Base-by-base conservation (phyloP, 2,888 invertebrate genomes). In the Caenorhabditis sulstoni region DNA sequence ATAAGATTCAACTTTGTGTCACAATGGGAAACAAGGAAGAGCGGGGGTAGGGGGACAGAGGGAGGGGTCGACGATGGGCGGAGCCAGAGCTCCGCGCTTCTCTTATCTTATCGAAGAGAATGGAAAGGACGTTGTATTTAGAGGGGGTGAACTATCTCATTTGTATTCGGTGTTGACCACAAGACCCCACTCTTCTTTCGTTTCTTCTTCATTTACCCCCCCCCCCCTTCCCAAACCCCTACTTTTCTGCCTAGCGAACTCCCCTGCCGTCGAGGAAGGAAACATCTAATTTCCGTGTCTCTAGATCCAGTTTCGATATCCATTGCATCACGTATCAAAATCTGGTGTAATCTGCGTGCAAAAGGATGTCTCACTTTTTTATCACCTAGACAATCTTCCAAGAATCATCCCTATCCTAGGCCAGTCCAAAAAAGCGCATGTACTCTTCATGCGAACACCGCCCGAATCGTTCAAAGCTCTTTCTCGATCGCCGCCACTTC, bases 111-210 rank as follows among this genome's bases (percentile, higher is more conserved):
- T 64, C 61, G 29, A 35, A 41, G 41, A 71, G 49, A 41, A 29
- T 29, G 29, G 29, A 29, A 29, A 29, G 29, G 29, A 29, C 29
- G 57, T 64, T 64, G 71, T 58, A 55, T n/a, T n/a, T n/a, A n/a
- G n/a, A 20, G 41, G 1, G 41, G 29, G 57, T 55, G 20, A 62
- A 18, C 61, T 47, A 41, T 45, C 62, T 58, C 71, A 62, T 62
- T 71, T 41, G 55, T 37, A 59, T 68, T 44, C 52, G 59, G 57
- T 50, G 50, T 64, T 64, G 64, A 73, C 64, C 64, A 64, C 39
- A 22, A 55, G 14, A 55, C 18, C 20, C 41, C 41, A n/a, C n/a
- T n/a, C n/a, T n/a, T 41, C 20, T n/a, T 16, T 53, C 18, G 12
- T 16, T 29, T 45, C 22, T 35, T 18, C 8, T 23, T 9, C 14